A percentile compares a stretch with the other conserved stretches of the same genome.
Conservation (phyloP, 2,797 vertebrate species). For the Rhabdophis nuchalis region DNA sequence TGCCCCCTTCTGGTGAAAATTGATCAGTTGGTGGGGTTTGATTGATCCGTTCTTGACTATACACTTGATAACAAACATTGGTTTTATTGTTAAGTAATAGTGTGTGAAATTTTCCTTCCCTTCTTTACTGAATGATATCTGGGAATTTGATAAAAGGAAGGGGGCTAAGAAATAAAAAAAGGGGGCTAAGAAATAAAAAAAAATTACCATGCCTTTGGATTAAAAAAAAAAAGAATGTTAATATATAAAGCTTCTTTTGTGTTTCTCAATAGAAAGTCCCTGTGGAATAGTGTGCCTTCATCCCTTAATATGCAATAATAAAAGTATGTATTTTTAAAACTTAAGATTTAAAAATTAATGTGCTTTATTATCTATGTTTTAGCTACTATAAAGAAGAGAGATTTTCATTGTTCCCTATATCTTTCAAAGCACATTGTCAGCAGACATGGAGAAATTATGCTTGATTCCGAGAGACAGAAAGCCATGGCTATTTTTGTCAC, state of each 20-base stretch:
- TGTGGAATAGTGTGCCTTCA: not conserved
- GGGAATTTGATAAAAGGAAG: not conserved
- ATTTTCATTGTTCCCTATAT: not conserved
- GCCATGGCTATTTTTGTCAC: not conserved
- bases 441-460: not conserved
- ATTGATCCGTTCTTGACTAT: not conserved
- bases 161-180: not conserved
- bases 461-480: not conserved
- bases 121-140: not conserved
- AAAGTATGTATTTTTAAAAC: not conserved
- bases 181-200: not conserved
- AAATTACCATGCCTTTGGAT: not conserved
- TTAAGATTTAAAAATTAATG: not conserved
- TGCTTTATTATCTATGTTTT: not conserved
- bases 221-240: not conserved
- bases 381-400: not conserved
- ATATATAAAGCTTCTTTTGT: not conserved
- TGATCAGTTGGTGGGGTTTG: not conserved
- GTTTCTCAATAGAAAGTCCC: not conserved
- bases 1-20: constrained; percentile 5
- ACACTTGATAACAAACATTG: not conserved
- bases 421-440: not conserved
- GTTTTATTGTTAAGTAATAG: not conserved
- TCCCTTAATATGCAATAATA: not conserved
- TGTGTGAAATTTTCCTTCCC: not conserved